Base-by-base conservation (phyloP, 2,113 vertebrate genomes). In the Upupa epops region DNA sequence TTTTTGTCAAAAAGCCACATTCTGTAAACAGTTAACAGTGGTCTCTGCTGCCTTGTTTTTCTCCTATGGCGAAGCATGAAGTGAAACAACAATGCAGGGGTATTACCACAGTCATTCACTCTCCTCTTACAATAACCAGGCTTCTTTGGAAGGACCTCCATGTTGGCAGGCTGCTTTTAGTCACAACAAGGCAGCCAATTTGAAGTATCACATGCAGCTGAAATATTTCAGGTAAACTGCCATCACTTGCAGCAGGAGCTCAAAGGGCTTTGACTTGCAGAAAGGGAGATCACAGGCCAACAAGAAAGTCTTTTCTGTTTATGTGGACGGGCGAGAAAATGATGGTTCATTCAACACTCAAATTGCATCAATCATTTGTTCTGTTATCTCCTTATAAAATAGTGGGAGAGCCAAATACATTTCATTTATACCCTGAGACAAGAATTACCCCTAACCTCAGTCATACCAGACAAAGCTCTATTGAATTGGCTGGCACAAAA, bases 201-300 rank as follows among this genome's bases (percentile, higher is more conserved):
- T 94, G 28, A 37, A 54, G 12, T 71, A 78, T 60, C 36, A 29
- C 46, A 58, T 37, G 70, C 61, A 74, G 80, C 76, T 93, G 69
- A 75, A 93, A 94, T 90, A 82, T 34, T 83, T 76, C 5, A 13
- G 80, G 83, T 95, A 92, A 95, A 88, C 93, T 91, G 61, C 61
- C 46, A 69, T 81, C 78, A 86, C 24, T 81, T 84, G 73, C 76
- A 81, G 76, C 2, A 3, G 69, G 55, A 69, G 54, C 31, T 75
- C 58, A 69, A 77, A 88, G 46, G 56, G 69, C 52, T 95, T 88
- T 82, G 83, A 86, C 73, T 90, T 60, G 73, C 63, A 84, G 61
- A 94, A 71, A 31, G 36, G 36, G 74, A 71, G 70, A 86, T 88
- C 73, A 77, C 40, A 93, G 54, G 73, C 45, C 94, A 89, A 69